Conservation (phyloP, 2,888 invertebrate species). For the Autographa pulchrina region DNA sequence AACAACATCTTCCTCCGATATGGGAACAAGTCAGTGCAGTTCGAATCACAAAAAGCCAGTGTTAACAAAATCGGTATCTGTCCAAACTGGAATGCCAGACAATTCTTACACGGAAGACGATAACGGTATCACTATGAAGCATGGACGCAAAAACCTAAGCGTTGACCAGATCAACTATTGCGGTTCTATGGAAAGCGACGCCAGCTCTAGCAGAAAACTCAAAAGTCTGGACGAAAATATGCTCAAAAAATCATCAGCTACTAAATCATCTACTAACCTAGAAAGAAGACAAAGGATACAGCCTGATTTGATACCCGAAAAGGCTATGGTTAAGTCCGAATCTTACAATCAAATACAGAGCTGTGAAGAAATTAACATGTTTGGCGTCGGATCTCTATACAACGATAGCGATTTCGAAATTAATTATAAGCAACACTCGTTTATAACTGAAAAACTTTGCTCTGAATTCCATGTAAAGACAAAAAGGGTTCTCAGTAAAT, state of each 20-base stretch:
- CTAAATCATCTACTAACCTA: constrained; percentile 84
- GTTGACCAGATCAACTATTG: constrained; percentile 88
- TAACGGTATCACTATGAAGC: constrained; percentile 84
- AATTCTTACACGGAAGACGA: constrained; percentile 78
- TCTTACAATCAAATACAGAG: constrained; percentile 88
- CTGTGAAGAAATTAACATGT: constrained; percentile 88
- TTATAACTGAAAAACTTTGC: constrained; percentile 92
- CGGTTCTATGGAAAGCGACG: constrained; percentile 87
- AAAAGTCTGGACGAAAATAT: constrained; percentile 87
- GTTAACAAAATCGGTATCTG: constrained; percentile 87
- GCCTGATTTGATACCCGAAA: constrained; percentile 87
- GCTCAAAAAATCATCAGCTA: constrained; percentile 84
- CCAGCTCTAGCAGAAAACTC: constrained; percentile 85
- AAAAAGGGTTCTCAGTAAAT: constrained; percentile 90
- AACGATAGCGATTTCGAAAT: constrained; percentile 89
- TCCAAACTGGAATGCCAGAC: constrained; percentile 87
- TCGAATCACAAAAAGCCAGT: constrained; percentile 86
- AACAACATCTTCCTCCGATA: constrained; percentile 88
- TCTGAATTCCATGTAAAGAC: constrained; percentile 93
- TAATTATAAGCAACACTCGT: constrained; percentile 90
- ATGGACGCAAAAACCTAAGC: constrained; percentile 85
- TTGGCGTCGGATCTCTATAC: constrained; percentile 88
- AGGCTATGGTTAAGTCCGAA: constrained; percentile 85
- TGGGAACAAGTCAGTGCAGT: constrained; percentile 87
- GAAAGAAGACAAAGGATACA: constrained; percentile 88